These are phyloP conservation scores for Melipona beecheii DNA, from an alignment of 2,888 invertebrate genomes.

Conservation along the genomic window DNA sequence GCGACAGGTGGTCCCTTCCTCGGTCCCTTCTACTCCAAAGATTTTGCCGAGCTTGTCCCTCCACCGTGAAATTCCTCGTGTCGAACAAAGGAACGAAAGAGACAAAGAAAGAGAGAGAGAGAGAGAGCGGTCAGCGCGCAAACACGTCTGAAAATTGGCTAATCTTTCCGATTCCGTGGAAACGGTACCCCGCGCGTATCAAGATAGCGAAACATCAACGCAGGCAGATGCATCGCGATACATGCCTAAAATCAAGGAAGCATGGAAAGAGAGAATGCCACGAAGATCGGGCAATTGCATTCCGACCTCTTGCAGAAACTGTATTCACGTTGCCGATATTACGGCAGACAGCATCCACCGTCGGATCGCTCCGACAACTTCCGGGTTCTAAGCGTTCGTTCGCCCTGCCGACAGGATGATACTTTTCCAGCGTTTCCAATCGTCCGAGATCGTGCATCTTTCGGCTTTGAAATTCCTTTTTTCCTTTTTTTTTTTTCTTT, in stretches of 20 bases:
- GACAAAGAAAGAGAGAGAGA: background rate
- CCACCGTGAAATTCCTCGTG: slow-evolving; percentile 37
- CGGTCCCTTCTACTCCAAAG: slow-evolving; percentile 61
- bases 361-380: slow-evolving; percentile 30
- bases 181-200: slow-evolving; percentile 11
- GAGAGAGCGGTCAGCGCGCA: background rate
- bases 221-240: background rate
- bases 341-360: slow-evolving; percentile 26
- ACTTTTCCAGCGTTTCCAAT: background rate
- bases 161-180: slow-evolving; percentile 24
- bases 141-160: slow-evolving; percentile 20
- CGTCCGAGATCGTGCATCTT: background rate
- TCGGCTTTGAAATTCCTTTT: background rate
- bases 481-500: too few relatives aligned
- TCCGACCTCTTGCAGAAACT: slow-evolving; percentile 42
- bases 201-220: slow-evolving; percentile 5
- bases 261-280: slow-evolving; percentile 13
- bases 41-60: slow-evolving; percentile 55
- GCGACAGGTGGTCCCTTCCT: slow-evolving; percentile 70
- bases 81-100: slow-evolving; percentile 17
- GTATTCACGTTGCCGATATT: slow-evolving; percentile 57
- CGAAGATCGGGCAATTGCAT: slow-evolving; percentile 41
- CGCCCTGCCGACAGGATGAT: background rate
- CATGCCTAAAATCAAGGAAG: slow-evolving; percentile 22
- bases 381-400: slow-evolving; percentile 46